A percentile compares a stretch with the other conserved stretches of the same genome.
Conservation (phyloP, 2,113 vertebrate species). For the Eira barbara region DNA sequence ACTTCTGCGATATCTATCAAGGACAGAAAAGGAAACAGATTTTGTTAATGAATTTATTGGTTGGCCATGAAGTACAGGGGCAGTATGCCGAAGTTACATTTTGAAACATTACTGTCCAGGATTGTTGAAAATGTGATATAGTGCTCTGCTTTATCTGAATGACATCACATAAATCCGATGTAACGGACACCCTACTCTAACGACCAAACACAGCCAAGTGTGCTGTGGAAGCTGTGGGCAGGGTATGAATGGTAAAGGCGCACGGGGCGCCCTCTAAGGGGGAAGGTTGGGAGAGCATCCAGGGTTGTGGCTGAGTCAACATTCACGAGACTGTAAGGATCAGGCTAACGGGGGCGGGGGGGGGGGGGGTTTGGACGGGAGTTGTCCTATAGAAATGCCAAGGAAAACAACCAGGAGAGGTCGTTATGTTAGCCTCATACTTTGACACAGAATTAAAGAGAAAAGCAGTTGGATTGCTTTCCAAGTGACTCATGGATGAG, state of each 20-base stretch:
- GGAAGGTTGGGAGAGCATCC: accelerated
- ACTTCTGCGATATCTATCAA: background rate
- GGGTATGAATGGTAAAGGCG: too few species aligned
- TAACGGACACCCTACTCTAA: too few species aligned
- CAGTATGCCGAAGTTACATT: background rate
- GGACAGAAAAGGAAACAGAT: background rate
- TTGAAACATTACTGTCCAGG: background rate
- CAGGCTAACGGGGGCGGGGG: accelerated
- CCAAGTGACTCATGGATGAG: background rate
- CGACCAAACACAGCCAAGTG: background rate
- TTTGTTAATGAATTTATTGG: background rate
- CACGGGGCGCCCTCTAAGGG: background rate
- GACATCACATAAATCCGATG: background rate
- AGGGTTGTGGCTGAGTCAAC: background rate
- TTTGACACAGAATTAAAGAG: background rate
- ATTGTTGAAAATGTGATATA: background rate
- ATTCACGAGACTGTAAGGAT: background rate
- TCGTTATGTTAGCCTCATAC: background rate
- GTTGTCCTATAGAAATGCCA: background rate
- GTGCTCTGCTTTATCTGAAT: background rate
- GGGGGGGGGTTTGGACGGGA: background rate
- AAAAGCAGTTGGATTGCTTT: background rate
- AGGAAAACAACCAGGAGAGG: background rate
- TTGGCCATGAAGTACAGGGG: background rate
- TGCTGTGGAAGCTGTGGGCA: background rate